Base-by-base conservation (phyloP, 1,140 invertebrate species). In the Coboldia fuscipes region DNA sequence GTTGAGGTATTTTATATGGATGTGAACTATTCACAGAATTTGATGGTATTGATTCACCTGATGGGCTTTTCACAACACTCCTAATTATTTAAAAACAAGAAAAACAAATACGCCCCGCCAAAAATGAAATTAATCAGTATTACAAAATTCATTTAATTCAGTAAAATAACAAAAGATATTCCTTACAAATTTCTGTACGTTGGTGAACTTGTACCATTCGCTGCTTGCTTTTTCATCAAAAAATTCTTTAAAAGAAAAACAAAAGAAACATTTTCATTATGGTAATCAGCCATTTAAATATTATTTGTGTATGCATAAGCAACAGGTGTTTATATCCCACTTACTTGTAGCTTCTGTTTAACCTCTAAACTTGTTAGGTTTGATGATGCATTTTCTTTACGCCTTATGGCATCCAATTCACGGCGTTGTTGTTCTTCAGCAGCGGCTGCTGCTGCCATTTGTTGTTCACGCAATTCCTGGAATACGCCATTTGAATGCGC, bases 351-450 rank as follows among this genome's bases (percentile, higher is more conserved):
- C 46, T 84, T 83, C 60, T 89, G 84, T 58, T 96, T 96, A 42
- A 97, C 90, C 60, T 93, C 88, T 10, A 81, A 78, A 36, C 88
- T 93, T 27, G 89, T 88, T n/a, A n/a, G n/a, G 40, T 90, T 76
- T 15, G 89, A 89, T 63, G 86, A 92, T 59, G 89, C 82, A 57
- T 89, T 83, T 51, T 89, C 90, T 57, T 92, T 89, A 42, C 82
- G 75, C 33, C 33, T 82, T 68, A 48, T 89, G 78, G 43, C 71
- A 59, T 37, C 71, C 56, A 54, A 82, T 70, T 45, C 75, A 62
- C 37, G 68, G 45, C 46, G 50, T 13, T 54, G 50, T 35, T 55
- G 50, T 34, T 60, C 61, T 45, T 57, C 57, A 1, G 51, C 45
- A 20, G 57, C 45, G 14, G 56, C 59, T 34, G 72, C 69, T 47